Evolutionary conservation across 2,797 vertebrate genomes (phyloP).

Genomic region (Cryptoblepharus egeriae): DNA sequence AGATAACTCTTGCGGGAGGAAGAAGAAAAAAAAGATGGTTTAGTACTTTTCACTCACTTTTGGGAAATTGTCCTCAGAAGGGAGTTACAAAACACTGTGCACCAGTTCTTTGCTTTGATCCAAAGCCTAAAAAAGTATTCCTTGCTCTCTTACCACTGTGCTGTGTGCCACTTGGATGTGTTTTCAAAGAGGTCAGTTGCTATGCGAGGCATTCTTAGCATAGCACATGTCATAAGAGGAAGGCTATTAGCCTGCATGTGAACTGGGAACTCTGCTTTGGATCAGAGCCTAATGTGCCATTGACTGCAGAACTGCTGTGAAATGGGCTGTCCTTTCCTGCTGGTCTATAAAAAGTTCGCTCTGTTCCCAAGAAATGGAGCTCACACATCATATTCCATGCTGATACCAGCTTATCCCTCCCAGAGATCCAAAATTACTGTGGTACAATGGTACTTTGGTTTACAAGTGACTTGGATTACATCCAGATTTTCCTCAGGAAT

Average conservation of each 20-base stretch:
- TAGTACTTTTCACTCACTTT: background rate
- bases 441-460: too few species aligned
- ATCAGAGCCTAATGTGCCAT: background rate
- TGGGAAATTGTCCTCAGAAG: slow-evolving; percentile 24
- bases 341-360: background rate
- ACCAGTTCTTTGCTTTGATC: background rate
- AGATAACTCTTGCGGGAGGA: background rate
- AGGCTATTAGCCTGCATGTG: background rate
- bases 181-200: slow-evolving; percentile 19
- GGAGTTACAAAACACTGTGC: slow-evolving; percentile 20
- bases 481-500: too few species aligned
- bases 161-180: slow-evolving; percentile 24
- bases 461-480: too few species aligned
- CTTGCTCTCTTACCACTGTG: slow-evolving; percentile 19
- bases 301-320: background rate
- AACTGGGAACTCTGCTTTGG: background rate
- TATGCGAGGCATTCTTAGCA: background rate
- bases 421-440: too few species aligned
- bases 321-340: background rate
- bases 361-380: background rate
- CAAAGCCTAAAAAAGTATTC: slow-evolving; percentile 44
- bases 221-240: background rate
- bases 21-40: background rate
- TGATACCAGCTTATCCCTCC: background rate
- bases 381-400: background rate